Base-by-base conservation (phyloP, 1,140 invertebrate genomes). In the Formica selysi region DNA sequence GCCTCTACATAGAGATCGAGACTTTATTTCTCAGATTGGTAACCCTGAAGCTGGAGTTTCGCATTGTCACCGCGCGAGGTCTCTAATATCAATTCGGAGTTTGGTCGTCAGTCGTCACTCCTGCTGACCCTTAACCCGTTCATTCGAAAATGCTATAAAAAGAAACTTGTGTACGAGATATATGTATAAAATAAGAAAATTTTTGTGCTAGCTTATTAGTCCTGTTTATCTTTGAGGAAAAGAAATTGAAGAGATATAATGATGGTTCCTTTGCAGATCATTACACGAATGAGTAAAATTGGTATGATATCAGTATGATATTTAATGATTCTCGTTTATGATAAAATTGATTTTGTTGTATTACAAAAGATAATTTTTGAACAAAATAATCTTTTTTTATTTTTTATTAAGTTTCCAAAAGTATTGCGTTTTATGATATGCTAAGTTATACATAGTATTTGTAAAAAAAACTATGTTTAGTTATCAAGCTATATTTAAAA, bases 221-320 rank as follows among this genome's bases (percentile, higher is more conserved):
- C 4, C 4, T 51, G 10, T 71, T 8, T 13, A 32, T 6, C 7
- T 29, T 36, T n/a, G n/a, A 38, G 13, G 44, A 48, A 16, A 11
- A 36, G n/a, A n/a, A 67, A 48, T 32, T 76, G 8, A 26, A 44
- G 16, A 13, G 19, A 13, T 7, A 36, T 5, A 41, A 57, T 70
- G 26, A 79, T 85, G 83, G 48, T 51, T 26, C 65, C 67, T 62
- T 80, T 87, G 48, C 70, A 76, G 29, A 76, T 87, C 61, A 38
- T 87, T 59, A 48, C 36, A 11, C 74, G 19, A 67, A 51, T 48
- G 2, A 7, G 74, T 32, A 84, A 76, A 73, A 36, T 84, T 1
- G 80, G 70, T 84, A 76, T 19, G 41, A n/a, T 36, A 26, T 65
- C n/a, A 13, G n/a, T 8, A 29, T 32, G 6, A 76, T 48, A 36